phyloP scores from a whole-genome alignment of 2,797 vertebrate species.

The Syndactyla subalaris region DNA sequence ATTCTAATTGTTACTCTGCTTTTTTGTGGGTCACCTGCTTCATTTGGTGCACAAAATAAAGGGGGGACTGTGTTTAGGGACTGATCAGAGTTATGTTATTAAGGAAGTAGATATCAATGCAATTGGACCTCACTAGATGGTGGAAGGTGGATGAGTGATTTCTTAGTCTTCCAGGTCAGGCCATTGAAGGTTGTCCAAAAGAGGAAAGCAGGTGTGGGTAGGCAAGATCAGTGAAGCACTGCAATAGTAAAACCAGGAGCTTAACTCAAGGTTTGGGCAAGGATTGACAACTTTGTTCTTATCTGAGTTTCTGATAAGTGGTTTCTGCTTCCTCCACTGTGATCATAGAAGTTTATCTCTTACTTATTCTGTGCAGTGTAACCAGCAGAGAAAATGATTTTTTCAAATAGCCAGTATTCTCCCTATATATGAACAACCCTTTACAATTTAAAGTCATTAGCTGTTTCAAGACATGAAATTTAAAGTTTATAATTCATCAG shows the following conservation, averaged over 20 bases:
- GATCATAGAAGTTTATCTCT: background rate
- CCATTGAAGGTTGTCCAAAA: background rate
- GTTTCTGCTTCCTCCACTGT: background rate
- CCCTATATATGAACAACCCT: background rate
- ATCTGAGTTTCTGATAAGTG: background rate
- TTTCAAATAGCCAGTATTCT: background rate
- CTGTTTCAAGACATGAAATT: background rate
- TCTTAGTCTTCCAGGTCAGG: background rate
- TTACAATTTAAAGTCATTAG: background rate
- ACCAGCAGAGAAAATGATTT: background rate
- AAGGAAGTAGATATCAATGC: background rate
- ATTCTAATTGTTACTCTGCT: background rate
- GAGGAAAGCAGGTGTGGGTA: background rate
- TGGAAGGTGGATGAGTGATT: background rate
- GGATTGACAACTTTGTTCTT: background rate
- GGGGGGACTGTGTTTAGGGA: background rate
- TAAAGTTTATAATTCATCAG: background rate
- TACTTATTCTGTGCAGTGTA: background rate
- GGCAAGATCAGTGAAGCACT: background rate
- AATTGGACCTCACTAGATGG: background rate
- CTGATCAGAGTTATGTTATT: background rate
- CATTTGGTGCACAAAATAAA: background rate
- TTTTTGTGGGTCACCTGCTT: background rate
- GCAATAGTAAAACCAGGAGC: background rate
- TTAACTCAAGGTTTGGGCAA: background rate